These are phyloP conservation scores for Oscheius sp. DNA, from an alignment of 2,888 invertebrate species.

Conservation along the genomic window DNA sequence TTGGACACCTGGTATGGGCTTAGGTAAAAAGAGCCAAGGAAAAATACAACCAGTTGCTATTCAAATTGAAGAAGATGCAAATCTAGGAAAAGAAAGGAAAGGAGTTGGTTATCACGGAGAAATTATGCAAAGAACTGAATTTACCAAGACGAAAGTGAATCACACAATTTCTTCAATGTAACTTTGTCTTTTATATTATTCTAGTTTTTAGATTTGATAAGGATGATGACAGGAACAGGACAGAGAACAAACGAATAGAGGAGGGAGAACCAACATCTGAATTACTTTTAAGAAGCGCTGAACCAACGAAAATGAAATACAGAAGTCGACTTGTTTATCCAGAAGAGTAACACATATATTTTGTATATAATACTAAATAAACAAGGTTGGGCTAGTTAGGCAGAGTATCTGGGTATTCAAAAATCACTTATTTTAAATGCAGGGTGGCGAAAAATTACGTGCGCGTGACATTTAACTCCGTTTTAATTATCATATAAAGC, in stretches of 20 bases:
- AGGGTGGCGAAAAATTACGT: no score
- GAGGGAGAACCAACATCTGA: slow-evolving; percentile 18
- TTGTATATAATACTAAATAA: no score
- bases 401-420: no score
- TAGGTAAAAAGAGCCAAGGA: slow-evolving; percentile 72
- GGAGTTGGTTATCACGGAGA: slow-evolving; percentile 61
- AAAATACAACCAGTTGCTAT: slow-evolving; percentile 59
- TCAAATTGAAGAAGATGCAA: slow-evolving; percentile 50
- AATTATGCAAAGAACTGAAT: slow-evolving; percentile 40
- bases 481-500: no score
- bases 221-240: neutral
- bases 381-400: no score
- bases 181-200: neutral
- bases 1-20: slow-evolving; percentile 74
- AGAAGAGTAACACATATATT: no score
- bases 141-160: slow-evolving; percentile 24
- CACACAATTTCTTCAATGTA: slow-evolving; percentile 45
- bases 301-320: slow-evolving; percentile 42
- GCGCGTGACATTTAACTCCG: no score
- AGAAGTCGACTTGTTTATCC: slow-evolving; percentile 5
- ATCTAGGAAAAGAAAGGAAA: slow-evolving; percentile 37
- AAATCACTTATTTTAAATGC: no score
- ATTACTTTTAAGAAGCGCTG: slow-evolving; percentile 33
- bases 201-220: slow-evolving; percentile 36
- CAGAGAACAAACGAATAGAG: neutral